Percentiles rank a stretch among this genome's conserved stretches.
Evolutionary conservation across 2,888 invertebrate genomes (phyloP).

Genomic region (Arctia plantaginis): DNA sequence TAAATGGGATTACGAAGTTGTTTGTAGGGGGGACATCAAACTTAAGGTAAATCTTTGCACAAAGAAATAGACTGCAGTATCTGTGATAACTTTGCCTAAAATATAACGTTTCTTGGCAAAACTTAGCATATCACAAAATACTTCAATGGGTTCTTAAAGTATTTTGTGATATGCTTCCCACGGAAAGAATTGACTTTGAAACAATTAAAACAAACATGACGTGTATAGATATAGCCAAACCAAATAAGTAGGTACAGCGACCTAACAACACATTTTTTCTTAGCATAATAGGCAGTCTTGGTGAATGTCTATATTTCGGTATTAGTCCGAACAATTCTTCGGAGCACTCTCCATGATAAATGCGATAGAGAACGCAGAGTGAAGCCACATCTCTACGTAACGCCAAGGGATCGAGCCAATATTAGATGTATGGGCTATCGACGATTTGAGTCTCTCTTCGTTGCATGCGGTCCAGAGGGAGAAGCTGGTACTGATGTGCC

Average conservation of each 20-base stretch:
- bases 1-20: neutral
- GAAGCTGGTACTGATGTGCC: no score
- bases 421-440: no score
- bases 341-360: no score
- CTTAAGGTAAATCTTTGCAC: neutral
- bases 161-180: no score
- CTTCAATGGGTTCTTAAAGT: no score
- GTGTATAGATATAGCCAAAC: neutral
- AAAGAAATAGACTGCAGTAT: neutral
- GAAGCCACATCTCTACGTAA: no score
- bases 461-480: no score
- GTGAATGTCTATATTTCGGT: neutral
- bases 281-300: neutral
- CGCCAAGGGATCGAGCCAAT: no score
- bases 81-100: neutral
- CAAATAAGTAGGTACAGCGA: neutral
- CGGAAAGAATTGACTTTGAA: neutral
- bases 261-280: neutral
- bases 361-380: no score
- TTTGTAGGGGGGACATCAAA: neutral
- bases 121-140: neutral
- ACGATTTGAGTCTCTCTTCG: no score
- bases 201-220: neutral
- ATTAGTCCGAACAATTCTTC: no score
- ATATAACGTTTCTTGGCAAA: neutral